Base-by-base conservation (phyloP, 2,888 invertebrate genomes). In the Mongoloraphidia duomilia region DNA sequence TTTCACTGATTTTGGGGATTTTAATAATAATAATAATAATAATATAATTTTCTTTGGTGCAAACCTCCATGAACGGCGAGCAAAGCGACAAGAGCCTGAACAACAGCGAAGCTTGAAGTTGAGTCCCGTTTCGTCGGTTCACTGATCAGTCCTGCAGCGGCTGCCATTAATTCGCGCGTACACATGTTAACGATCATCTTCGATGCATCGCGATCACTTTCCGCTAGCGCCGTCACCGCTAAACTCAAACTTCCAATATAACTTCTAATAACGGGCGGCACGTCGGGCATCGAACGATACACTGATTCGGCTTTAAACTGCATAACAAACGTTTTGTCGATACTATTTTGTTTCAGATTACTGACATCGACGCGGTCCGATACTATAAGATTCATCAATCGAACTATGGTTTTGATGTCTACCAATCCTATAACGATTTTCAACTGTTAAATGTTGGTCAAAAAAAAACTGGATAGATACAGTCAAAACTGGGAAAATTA, bases 361-460 rank as follows among this genome's bases (percentile, higher is more conserved):
- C 54, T 55, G 4, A 69, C 62, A 54, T 73, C 71, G 34, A 75
- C 70, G 49, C 74, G 66, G 39, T 75, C 75, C 55, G 72, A 70
- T 5, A 78, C 76, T 41, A 74, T 73, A 47, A 79, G 61, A 26
- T 74, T 74, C 79, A 79, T 78, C 33, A 79, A 65, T 10, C 72
- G 68, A 1, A 77, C 73, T 1, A 78, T 69, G 57, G 75, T 72
- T 48, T 72, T 68, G 36, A 79, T 73, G 60, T 79, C 77, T 2
- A 73, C 71, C 49, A 79, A 62, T n/a, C 26, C 26, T 26, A 26
- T 6, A 26, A 26, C 26, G 26, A 26, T 26, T 26, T 26, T 26
- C 6, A 26, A 26, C 26, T 6, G 26, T 26, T 26, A 26, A 26
- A 26, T 26, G 26, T 6, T 6, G 26, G 3, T 26, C 26, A 26